These are phyloP conservation scores for Rhincodon typus DNA, from an alignment of 2,797 vertebrate species.

Conservation along the genomic window DNA sequence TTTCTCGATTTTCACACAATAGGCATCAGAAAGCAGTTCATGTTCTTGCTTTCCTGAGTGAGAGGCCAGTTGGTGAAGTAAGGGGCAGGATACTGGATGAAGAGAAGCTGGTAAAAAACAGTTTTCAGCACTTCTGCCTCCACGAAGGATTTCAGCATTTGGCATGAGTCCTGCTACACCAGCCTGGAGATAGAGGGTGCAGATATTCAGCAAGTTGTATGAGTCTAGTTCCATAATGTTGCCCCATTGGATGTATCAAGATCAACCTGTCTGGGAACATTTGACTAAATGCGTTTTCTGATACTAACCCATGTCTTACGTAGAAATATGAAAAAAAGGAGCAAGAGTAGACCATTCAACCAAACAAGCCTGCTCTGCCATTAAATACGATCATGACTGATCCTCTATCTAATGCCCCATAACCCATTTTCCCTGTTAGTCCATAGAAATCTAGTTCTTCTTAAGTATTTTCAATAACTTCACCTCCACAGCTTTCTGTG, in stretches of 20 bases:
- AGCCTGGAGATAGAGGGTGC: background rate
- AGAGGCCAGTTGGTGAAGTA: background rate
- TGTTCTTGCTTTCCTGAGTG: background rate
- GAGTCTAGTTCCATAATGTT: background rate
- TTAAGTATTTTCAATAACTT: no score
- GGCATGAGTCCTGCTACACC: background rate
- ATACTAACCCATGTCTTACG: background rate
- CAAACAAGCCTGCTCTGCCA: no score
- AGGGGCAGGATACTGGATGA: background rate
- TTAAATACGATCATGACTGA: no score
- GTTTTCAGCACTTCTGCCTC: background rate
- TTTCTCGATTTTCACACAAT: background rate
- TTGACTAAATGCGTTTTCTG: background rate
- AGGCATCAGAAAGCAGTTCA: background rate
- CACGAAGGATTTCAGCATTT: background rate
- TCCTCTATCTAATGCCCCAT: no score
- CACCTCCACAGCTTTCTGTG: no score
- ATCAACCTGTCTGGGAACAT: background rate
- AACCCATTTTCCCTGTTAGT: no score
- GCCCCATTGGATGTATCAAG: background rate
- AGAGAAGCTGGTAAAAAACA: background rate
- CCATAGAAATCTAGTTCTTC: no score
- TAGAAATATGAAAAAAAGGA: no score
- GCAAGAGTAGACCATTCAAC: no score
- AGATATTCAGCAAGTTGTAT: background rate